Percentiles rank a stretch among this genome's conserved stretches.
Evolutionary conservation across 2,797 vertebrate genomes (phyloP).

Genomic region (Vireo griseus): DNA sequence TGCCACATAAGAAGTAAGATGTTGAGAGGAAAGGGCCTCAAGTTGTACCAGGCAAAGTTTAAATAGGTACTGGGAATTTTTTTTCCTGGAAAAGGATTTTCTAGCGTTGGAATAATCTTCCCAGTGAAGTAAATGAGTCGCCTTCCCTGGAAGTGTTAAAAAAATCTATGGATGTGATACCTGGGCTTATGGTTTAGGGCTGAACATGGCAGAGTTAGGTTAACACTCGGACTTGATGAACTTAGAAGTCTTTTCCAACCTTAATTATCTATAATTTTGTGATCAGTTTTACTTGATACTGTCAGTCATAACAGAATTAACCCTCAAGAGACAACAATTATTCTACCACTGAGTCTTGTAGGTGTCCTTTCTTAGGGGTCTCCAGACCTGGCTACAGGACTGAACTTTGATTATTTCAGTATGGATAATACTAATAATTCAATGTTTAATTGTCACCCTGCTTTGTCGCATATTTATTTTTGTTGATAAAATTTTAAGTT

Average conservation of each 20-base stretch:
- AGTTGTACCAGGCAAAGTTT: background rate
- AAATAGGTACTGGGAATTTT: rapidly evolving
- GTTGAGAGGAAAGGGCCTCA: background rate
- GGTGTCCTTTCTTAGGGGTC: background rate
- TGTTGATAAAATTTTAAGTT: background rate
- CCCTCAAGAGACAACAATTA: rapidly evolving
- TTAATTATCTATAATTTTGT: background rate
- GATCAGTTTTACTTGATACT: background rate
- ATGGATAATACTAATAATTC: background rate
- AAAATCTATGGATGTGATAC: background rate
- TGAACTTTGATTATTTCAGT: background rate
- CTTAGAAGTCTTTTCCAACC: background rate
- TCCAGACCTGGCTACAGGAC: background rate
- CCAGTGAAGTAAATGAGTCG: background rate
- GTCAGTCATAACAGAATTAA: background rate
- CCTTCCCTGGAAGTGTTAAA: background rate
- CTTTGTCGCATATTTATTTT: background rate
- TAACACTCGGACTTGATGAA: background rate
- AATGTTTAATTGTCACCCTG: background rate
- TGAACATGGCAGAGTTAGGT: background rate
- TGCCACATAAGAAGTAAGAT: rapidly evolving
- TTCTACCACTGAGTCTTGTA: background rate
- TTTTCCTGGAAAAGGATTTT: background rate
- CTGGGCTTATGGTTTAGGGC: background rate
- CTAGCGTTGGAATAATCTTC: background rate